Base-by-base conservation (phyloP, 2,888 invertebrate genomes). In the Ceraclea dissimilis region DNA sequence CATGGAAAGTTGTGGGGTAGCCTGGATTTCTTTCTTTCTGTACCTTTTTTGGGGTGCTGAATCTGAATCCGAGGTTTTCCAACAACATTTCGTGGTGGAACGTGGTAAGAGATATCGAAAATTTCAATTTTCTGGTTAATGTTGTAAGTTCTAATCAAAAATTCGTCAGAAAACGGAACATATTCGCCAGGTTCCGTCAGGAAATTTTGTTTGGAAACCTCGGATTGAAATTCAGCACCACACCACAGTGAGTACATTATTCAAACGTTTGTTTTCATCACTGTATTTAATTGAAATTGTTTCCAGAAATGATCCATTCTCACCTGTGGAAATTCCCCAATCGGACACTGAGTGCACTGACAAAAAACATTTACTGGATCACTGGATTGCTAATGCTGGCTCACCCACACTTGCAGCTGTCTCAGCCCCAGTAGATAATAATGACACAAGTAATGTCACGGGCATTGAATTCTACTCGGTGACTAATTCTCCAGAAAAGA, bases 311-410 rank as follows among this genome's bases (percentile, higher is more conserved):
- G 46, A 53, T 13, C 31, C 58, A 18, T 34, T 47, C 13, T 63
- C 60, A 39, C n/a, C 39, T 8, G 16, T 13, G 26, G 64, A 65
- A 49, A 66, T 64, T 18, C 68, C 70, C 33, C 71, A 70, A 62
- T 71, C 67, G 49, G 72, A 72, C 52, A 70, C 67, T 57, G 74
- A 74, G 56, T 78, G 71, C 60, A 72, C 77, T 0, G 78, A 79
- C 62, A 79, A 79, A 66, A 79, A 78, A 63, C 71, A 75, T 61
- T 66, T 79, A 51, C 65, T 79, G 53, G 77, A 78, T 60, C 77
- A 79, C 61, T 79, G 77, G 76, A 76, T 78, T 55, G 76, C 77
- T 18, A 68, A 76, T 63, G 73, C 78, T 51, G 77, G 77, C 48
- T 70, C 75, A 53, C 77, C 78, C 2, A 76, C 76, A 51, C 77